Conservation (phyloP, 1,140 invertebrate genomes). For the Gryllus bimaculatus region DNA sequence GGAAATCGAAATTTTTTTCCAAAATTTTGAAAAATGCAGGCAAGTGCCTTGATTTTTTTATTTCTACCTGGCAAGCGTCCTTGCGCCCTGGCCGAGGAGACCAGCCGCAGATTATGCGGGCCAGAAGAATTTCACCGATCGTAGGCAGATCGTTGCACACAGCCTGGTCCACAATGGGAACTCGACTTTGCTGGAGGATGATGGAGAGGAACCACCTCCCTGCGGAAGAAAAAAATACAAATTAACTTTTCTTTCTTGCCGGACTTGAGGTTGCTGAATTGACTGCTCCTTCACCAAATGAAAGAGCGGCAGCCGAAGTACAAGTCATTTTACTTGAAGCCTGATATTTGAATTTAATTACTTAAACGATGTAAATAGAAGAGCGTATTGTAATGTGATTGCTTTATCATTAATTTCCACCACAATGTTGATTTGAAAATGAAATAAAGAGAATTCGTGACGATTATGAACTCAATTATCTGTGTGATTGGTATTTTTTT, state of each 20-base stretch:
- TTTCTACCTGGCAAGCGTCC: constrained; percentile 35
- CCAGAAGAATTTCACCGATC: constrained; percentile 35
- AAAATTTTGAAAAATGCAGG: too few relatives aligned
- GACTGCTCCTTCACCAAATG: too few relatives aligned
- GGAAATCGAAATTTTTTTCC: too few relatives aligned
- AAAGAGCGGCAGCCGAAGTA: background rate
- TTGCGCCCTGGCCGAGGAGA: constrained; percentile 38
- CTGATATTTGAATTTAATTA: background rate
- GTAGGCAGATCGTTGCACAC: constrained; percentile 26
- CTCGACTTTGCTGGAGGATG: constrained; percentile 17
- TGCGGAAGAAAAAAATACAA: background rate
- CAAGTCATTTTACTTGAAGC: too few relatives aligned
- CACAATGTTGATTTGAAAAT: too few relatives aligned
- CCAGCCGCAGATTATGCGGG: constrained; percentile 52
- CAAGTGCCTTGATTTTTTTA: too few relatives aligned
- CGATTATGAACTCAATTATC: too few relatives aligned
- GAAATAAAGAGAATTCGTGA: too few relatives aligned
- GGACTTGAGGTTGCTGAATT: too few relatives aligned
- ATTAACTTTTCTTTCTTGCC: background rate
- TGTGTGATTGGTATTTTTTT: too few relatives aligned
- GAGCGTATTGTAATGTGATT: too few relatives aligned
- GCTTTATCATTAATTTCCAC: too few relatives aligned
- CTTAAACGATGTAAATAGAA: background rate
- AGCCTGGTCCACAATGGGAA: constrained; percentile 28
- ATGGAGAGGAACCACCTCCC: background rate